Evolutionary conservation across 2,113 vertebrate genomes (phyloP).

Genomic region (Pelobates fuscus): DNA sequence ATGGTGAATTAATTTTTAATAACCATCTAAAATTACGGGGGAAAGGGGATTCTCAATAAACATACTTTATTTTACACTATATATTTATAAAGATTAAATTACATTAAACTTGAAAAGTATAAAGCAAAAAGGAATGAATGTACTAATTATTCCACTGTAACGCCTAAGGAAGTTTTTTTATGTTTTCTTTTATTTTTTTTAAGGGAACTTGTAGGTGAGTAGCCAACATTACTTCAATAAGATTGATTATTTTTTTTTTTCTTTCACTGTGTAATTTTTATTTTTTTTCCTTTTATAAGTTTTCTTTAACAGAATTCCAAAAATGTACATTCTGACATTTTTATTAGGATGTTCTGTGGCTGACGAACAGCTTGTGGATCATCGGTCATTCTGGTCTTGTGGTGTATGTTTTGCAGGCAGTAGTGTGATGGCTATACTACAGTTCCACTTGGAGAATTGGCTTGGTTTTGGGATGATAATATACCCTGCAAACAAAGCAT

Average conservation of each 20-base stretch:
- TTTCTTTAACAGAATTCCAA: constrained; percentile 63
- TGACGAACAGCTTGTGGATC: constrained; percentile 83
- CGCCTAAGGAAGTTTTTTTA: constrained; percentile 59
- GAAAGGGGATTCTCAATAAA: constrained; percentile 66
- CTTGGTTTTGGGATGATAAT: constrained; percentile 91
- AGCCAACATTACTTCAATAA: constrained; percentile 59
- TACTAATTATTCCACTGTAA: constrained; percentile 65
- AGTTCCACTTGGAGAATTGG: constrained; percentile 94
- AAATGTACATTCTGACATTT: constrained; percentile 62
- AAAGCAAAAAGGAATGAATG: constrained; percentile 62
- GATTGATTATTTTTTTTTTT: background rate
- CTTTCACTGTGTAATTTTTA: background rate
- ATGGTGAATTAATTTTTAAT: constrained; percentile 70
- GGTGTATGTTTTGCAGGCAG: constrained; percentile 83
- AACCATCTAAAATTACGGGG: constrained; percentile 64
- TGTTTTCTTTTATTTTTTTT: constrained; percentile 34
- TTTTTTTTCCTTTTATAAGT: constrained; percentile 60
- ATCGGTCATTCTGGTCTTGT: constrained; percentile 69
- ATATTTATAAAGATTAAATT: constrained; percentile 64
- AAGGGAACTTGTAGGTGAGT: constrained; percentile 63
- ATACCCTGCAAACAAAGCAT: constrained; percentile 93
- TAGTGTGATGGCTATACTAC: constrained; percentile 87
- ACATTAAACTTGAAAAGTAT: constrained; percentile 65
- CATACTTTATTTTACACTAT: constrained; percentile 66
- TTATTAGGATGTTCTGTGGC: constrained; percentile 81